Evolutionary conservation across 2,797 vertebrate species (phyloP).

Genomic region (Aldrovandia affinis): DNA sequence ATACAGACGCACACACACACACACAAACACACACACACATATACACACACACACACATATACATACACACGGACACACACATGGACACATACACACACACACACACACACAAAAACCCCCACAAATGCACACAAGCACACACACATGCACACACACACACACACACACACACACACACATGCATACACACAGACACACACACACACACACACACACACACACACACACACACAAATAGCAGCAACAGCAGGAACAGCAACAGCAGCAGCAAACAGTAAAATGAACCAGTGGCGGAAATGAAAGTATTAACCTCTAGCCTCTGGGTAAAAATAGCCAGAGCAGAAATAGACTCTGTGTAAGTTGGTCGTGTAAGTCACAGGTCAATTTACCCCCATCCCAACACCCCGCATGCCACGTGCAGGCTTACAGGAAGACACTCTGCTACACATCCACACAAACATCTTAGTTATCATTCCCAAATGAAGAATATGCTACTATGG

Average conservation of each 20-base stretch:
- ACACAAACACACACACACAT: conserved; percentile 18
- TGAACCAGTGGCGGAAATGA: conserved; percentile 49
- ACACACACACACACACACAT: background rate
- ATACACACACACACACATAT: conserved; percentile 11
- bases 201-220: conserved; percentile 13
- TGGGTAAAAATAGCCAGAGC: conserved; percentile 54
- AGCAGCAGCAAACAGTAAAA: conserved; percentile 45
- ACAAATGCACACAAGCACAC: too few species aligned
- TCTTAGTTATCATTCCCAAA: background rate
- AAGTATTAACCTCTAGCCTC: conserved; percentile 54
- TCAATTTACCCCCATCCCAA: conserved; percentile 18
- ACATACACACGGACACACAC: conserved; percentile 11
- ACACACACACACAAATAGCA: too few species aligned
- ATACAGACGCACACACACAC: conserved; percentile 12
- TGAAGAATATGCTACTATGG: background rate
- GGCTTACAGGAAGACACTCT: background rate
- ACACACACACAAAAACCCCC: conserved; percentile 17
- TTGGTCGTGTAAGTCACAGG: conserved; percentile 27
- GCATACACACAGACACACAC: conserved; percentile 15
- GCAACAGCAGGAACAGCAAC: conserved; percentile 27
- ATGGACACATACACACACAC: conserved; percentile 9
- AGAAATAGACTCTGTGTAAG: conserved; percentile 48
- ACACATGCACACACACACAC: background rate
- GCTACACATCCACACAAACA: background rate
- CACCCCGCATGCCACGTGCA: conserved; percentile 19